Base-by-base conservation (phyloP, 2,888 invertebrate species). In the Elysia crispata region DNA sequence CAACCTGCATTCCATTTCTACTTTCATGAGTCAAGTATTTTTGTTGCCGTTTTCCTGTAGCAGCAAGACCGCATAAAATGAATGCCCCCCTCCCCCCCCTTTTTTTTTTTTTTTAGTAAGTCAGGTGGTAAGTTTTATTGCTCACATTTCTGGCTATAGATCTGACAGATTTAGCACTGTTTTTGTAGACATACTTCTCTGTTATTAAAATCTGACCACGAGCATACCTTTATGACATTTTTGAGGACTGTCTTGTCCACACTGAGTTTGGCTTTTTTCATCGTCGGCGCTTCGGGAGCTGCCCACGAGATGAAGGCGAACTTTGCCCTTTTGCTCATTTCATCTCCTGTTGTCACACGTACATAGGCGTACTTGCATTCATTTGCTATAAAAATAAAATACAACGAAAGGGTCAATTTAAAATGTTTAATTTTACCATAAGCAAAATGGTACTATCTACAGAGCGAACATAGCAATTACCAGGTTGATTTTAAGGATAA, bases 241-340 rank as follows among this genome's bases (percentile, higher is more conserved):
- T 96, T 96, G 85, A 96, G 95, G 89, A 95, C 93, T 62, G 95
- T 94, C 92, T 96, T 96, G 92, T 96, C 96, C 81, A 95, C 95
- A 91, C 95, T 95, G 95, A 96, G 95, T 93, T 95, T 95, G 87
- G 96, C 96, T 86, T 95, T 94, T 92, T 96, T 95, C 91, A 96
- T 94, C 83, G 95, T 95, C 23, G 95, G 94, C 86, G 96, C 96
- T 86, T 94, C 93, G 80, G 94, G 94, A 1, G 96, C 96, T 82
- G 95, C 94, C 96, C 96, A 96, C 86, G 95, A 95, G 82, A 96
- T 93, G 86, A 96, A 95, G 85, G 95, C 93, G 92, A 96, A 96
- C 92, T 96, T 96, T 92, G 95, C 95, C 89, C 96, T 94, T 92
- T 95, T 95, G 83, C 96, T 96, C 95, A 96, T 94, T 92, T 96